Conservation (phyloP, 2,888 invertebrate genomes). For the Eupeodes luniger region DNA sequence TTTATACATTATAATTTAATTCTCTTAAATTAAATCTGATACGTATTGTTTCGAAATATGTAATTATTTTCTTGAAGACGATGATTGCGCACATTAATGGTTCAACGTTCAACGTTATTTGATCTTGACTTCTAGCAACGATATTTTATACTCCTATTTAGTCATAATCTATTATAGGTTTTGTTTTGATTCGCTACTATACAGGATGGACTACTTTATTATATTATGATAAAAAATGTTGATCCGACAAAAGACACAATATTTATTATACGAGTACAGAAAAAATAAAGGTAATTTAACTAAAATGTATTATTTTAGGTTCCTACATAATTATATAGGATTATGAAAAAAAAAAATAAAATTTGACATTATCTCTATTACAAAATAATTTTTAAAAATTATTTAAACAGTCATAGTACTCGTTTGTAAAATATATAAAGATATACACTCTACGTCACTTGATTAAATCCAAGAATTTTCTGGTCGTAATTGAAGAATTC, state of each 20-base stretch:
- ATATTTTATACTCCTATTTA: not conserved
- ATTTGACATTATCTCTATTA: not conserved
- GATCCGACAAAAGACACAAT: constrained; percentile 15
- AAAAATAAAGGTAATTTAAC: not conserved
- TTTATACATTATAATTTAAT: constrained; percentile 39
- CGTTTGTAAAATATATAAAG: not conserved
- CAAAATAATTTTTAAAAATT: not conserved
- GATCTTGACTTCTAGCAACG: constrained; percentile 33
- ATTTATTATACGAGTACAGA: constrained; percentile 23
- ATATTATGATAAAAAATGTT: constrained; percentile 18
- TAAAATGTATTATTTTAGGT: constrained; percentile 5
- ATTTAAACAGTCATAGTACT: constrained; percentile 29
- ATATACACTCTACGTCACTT: not conserved
- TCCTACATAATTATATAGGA: not conserved
- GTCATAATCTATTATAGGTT: not conserved
- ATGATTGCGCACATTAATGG: constrained; percentile 84
- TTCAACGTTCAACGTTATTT: constrained; percentile 83
- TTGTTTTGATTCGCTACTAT: not conserved
- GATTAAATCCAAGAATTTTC: not conserved
- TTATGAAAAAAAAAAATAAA: not conserved
- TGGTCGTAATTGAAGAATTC: not conserved
- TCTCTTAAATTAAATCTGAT: constrained; percentile 70
- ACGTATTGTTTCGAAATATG: constrained; percentile 22
- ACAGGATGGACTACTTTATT: constrained; percentile 12
- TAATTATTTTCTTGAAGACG: constrained; percentile 18